Conservation (phyloP, 1,140 invertebrate genomes). For the Bilobella aurantiaca region DNA sequence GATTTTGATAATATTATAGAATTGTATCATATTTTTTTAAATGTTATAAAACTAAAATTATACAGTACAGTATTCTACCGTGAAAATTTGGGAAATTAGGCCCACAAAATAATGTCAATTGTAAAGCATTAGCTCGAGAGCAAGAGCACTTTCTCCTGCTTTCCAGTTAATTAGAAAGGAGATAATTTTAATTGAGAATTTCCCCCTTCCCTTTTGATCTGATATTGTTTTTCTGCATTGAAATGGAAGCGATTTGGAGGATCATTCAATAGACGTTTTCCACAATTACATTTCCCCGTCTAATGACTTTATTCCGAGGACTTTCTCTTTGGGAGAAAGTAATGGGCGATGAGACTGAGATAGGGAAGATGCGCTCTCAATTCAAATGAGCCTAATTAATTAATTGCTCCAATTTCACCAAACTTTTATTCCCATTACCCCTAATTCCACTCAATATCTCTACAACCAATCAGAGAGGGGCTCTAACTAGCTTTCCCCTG, state of each 20-base stretch:
- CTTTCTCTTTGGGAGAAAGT: background rate
- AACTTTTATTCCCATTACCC: background rate
- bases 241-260: background rate
- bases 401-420: slow-evolving; percentile 1
- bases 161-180: background rate
- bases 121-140: too few relatives aligned
- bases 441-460: background rate
- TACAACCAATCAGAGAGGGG: background rate
- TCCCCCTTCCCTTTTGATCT: background rate
- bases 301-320: background rate
- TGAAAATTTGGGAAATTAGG: too few relatives aligned
- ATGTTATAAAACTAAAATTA: too few relatives aligned
- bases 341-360: background rate
- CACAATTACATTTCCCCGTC: background rate
- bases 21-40: too few relatives aligned
- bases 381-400: slow-evolving; percentile 4
- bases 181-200: background rate
- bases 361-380: background rate
- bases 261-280: background rate
- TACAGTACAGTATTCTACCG: too few relatives aligned
- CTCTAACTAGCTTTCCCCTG: too few relatives aligned
- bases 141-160: too few relatives aligned
- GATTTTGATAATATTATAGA: too few relatives aligned
- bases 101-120: too few relatives aligned
- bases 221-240: background rate